Base-by-base conservation (phyloP, 2,888 invertebrate genomes). In the Eledona agricola region DNA sequence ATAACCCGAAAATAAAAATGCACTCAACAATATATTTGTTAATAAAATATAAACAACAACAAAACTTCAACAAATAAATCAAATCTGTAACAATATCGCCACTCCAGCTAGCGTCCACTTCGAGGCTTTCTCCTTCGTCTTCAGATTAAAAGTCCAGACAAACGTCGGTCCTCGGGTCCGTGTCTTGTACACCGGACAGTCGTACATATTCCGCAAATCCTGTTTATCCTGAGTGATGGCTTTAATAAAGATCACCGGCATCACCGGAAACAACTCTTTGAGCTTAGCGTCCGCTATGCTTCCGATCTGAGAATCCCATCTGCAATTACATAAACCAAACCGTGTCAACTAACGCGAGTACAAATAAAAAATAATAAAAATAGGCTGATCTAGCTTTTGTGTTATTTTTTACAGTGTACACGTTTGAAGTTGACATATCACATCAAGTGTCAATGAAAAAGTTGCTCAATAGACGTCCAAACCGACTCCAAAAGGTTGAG, bases 41-140 rank as follows among this genome's bases (percentile, higher is more conserved):
- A 9, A 11, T 34, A 32, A 17, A 32, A 32, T 32, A 34, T 17
- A 17, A 11, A 22, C 10, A 16, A 19, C 32, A 34, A 3, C 15
- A 2, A 12, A 12, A n/a, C n/a, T n/a, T n/a, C n/a, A 34, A 23
- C 12, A 4, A 5, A 5, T 6, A 20, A 9, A 20, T 79, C 83
- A 95, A 57, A 90, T 86, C 71, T 94, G 93, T 32, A 97, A 81
- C 34, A 97, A 77, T 25, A 97, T 82, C 1, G 95, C 94, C 0
- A 96, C 96, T 1, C 97, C 96, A 2, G 91, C 96, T 28, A 97
- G 79, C 3, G 92, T 88, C 96, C 96, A 97, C 69, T 93, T 93
- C 0, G 92, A 86, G 0, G 95, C 84, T 63, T 88, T 91, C 66
- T 94, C 93, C 71, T 86, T 90, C 6, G 91, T 92, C 79, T 89